Evolutionary conservation across 2,113 vertebrate genomes (phyloP).

Genomic region (Azemiops feae): DNA sequence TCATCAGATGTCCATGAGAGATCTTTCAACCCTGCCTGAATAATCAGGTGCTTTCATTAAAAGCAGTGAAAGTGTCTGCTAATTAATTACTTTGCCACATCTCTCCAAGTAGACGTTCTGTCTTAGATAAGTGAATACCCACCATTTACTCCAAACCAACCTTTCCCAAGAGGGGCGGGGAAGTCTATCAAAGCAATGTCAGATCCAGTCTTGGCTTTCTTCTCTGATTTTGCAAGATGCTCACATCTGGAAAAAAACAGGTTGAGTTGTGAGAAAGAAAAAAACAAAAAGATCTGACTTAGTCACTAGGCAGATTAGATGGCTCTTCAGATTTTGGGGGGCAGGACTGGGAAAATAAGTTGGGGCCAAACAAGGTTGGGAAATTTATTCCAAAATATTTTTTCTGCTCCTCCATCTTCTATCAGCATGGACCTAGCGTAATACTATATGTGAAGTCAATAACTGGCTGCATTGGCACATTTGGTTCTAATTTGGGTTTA

Average conservation of each 20-base stretch:
- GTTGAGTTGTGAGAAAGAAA: neutral
- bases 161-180: neutral
- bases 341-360: neutral
- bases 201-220: neutral
- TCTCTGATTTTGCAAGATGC: neutral
- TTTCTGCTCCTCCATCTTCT: neutral
- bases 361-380: neutral
- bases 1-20: slow-evolving; percentile 31
- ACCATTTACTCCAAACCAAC: neutral
- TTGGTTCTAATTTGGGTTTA: neutral
- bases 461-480: neutral
- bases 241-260: neutral
- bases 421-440: neutral
- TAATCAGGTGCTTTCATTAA: slow-evolving; percentile 42
- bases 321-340: neutral
- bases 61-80: slow-evolving; percentile 32
- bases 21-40: slow-evolving; percentile 28
- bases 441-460: neutral
- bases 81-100: neutral
- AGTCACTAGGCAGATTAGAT: neutral
- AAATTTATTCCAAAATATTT: neutral
- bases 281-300: neutral
- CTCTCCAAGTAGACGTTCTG: slow-evolving; percentile 25
- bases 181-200: neutral
- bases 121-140: slow-evolving; percentile 25